Conservation (phyloP, 1,140 invertebrate species). For the Ptiloglossa arizonensis region DNA sequence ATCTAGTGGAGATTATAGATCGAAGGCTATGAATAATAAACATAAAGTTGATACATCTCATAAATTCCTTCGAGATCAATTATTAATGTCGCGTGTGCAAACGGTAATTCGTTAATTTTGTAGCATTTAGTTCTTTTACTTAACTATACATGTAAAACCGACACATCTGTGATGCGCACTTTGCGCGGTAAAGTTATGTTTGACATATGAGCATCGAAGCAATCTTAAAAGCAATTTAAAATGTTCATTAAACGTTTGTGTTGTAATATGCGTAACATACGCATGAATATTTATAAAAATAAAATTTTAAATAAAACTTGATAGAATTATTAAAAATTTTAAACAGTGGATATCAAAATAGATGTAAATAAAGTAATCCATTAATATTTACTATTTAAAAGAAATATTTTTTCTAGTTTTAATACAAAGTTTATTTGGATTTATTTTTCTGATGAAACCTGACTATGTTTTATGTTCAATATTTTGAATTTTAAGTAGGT, state of each 20-base stretch:
- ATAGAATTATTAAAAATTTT: background rate
- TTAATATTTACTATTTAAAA: too few species aligned
- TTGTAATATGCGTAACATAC: background rate
- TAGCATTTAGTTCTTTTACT: background rate
- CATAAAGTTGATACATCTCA: slow-evolving; percentile 45
- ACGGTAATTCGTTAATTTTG: slow-evolving; percentile 46
- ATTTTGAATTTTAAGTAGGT: background rate
- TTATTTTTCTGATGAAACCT: too few species aligned
- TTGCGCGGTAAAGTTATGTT: slow-evolving; percentile 12
- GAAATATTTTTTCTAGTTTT: background rate
- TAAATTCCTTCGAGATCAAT: slow-evolving; percentile 52
- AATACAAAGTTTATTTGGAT: background rate
- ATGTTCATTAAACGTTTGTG: background rate
- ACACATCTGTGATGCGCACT: background rate
- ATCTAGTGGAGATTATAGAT: slow-evolving; percentile 61
- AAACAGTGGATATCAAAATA: background rate
- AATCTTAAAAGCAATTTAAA: background rate
- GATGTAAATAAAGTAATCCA: slow-evolving; percentile 8
- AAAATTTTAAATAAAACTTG: too few species aligned
- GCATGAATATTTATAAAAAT: background rate
- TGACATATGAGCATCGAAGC: background rate
- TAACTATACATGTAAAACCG: background rate
- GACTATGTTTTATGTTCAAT: background rate
- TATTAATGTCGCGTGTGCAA: slow-evolving; percentile 58
- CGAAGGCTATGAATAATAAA: slow-evolving; percentile 46